Percentiles rank a stretch among this genome's conserved stretches.
Conservation (phyloP, 2,888 invertebrate species). For the Nineta flava region DNA sequence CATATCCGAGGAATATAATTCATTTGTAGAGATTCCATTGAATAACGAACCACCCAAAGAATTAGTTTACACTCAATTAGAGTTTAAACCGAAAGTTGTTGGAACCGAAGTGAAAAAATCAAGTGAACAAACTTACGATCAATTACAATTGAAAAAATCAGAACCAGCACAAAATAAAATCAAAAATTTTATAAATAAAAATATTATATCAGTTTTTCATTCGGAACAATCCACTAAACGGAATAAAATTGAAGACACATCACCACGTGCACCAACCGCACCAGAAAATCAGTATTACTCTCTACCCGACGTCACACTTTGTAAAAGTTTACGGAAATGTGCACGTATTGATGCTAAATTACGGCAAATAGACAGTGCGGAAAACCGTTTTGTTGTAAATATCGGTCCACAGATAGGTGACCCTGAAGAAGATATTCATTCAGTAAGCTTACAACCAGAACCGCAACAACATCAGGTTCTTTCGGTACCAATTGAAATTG, state of each 20-base stretch:
- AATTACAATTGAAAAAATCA: slow-evolving; percentile 2
- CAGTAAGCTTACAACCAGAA: too few relatives aligned
- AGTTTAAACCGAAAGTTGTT: slow-evolving; percentile 6
- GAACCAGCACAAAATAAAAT: slow-evolving; percentile 6
- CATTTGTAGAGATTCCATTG: slow-evolving; percentile 3
- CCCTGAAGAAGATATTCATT: slow-evolving; percentile 6
- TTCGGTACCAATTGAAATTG: slow-evolving; percentile 6
- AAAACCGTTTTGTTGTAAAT: slow-evolving; percentile 27
- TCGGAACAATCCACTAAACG: neutral
- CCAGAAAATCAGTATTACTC: slow-evolving; percentile 55
- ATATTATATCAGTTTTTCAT: slow-evolving; percentile 3
- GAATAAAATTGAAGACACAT: slow-evolving; percentile 15
- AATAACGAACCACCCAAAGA: neutral
- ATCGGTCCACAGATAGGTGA: slow-evolving; percentile 26
- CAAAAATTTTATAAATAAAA: slow-evolving; percentile 3
- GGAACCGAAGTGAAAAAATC: slow-evolving; percentile 8
- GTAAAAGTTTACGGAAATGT: slow-evolving; percentile 50
- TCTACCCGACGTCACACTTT: slow-evolving; percentile 51
- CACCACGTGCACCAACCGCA: slow-evolving; percentile 22
- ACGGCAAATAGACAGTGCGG: slow-evolving; percentile 27
- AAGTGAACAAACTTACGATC: slow-evolving; percentile 1
- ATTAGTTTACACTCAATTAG: slow-evolving; percentile 2
- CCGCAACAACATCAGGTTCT: slow-evolving; percentile 15
- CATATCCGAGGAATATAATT: neutral
- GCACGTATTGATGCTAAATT: slow-evolving; percentile 56